Conservation (phyloP, 2,888 invertebrate genomes). For the Agrochola lychnidis region DNA sequence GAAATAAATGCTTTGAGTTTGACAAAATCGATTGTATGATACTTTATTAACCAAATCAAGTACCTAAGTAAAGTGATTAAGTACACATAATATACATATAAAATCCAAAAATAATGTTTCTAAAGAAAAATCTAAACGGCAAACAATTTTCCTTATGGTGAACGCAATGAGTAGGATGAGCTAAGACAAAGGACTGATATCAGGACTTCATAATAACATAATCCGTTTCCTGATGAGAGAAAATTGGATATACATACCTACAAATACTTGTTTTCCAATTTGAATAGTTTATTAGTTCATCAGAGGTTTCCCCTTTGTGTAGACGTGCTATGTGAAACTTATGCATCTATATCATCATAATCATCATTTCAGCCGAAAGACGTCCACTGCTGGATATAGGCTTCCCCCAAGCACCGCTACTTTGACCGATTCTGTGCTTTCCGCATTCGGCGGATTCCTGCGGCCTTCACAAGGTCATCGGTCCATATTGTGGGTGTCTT, state of each 20-base stretch:
- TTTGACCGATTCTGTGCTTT: too few species aligned
- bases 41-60: background rate
- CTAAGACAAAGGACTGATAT: background rate
- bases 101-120: background rate
- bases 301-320: conserved; percentile 9
- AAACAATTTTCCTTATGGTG: background rate
- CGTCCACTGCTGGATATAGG: too few species aligned
- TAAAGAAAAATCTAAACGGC: background rate
- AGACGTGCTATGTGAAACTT: background rate
- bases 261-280: background rate
- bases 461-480: too few species aligned
- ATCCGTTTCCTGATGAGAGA: background rate
- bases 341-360: background rate
- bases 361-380: too few species aligned
- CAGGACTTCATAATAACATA: background rate
- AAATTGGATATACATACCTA: background rate
- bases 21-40: background rate
- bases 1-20: too few species aligned
- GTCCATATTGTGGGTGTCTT: too few species aligned
- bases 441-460: too few species aligned
- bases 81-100: background rate
- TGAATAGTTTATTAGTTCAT: conserved; percentile 11
- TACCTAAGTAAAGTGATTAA: background rate
- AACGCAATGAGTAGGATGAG: background rate
- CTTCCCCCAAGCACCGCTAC: too few species aligned